Percentiles rank a stretch among this genome's conserved stretches.
These are phyloP conservation scores for Cephus pygmeus DNA, from an alignment of 2,888 invertebrate genomes.

Conservation along the genomic window DNA sequence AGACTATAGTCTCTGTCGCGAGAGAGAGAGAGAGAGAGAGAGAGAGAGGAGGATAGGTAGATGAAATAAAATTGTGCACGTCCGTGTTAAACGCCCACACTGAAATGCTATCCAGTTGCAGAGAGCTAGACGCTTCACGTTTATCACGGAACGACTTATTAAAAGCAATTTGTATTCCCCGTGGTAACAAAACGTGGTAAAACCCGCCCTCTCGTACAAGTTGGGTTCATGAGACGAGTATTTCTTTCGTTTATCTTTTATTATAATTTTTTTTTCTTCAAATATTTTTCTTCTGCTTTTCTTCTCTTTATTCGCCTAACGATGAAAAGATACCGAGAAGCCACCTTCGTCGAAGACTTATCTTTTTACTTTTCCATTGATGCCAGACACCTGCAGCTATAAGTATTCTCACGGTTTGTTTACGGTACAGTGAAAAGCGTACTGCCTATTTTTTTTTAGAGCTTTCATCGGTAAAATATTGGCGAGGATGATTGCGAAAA, in stretches of 20 bases:
- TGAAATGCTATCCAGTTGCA: conserved; percentile 3
- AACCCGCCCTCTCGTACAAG: conserved; percentile 17
- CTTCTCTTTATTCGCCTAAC: neutral
- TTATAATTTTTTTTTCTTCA: neutral
- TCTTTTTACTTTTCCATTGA: neutral
- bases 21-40: too few species aligned
- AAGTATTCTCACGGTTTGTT: neutral
- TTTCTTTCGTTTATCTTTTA: neutral
- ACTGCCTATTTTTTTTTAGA: neutral
- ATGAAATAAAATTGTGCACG: neutral
- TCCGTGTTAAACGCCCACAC: neutral
- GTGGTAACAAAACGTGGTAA: conserved; percentile 16
- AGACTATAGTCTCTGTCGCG: neutral
- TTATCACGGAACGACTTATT: conserved; percentile 15
- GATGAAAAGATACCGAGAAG: neutral
- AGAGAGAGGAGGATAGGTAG: neutral
- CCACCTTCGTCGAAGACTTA: neutral
- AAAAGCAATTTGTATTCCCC: conserved; percentile 24
- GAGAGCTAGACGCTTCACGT: neutral
- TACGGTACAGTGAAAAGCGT: neutral
- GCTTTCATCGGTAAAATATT: neutral
- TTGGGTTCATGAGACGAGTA: neutral
- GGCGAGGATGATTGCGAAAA: neutral
- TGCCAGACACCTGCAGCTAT: neutral
- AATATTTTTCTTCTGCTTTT: neutral